Evolutionary conservation across 2,797 vertebrate species (phyloP).

Genomic region (Petrocephalus schoutedeni): DNA sequence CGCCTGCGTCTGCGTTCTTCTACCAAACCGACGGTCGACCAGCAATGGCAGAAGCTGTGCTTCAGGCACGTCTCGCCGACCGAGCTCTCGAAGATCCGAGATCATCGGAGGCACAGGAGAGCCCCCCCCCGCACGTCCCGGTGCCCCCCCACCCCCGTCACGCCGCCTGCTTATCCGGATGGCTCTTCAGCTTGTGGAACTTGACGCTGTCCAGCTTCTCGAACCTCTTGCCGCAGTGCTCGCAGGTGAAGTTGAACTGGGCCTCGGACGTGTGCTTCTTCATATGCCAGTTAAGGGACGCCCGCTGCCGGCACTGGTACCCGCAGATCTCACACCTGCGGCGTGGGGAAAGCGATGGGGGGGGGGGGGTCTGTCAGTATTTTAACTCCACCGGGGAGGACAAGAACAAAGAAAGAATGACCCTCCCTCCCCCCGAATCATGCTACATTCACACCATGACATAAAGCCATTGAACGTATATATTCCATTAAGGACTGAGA

Average conservation of each 20-base stretch:
- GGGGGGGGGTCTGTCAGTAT: too few species aligned
- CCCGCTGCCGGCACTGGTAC: slow-evolving; percentile 87
- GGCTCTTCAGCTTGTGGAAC: slow-evolving; percentile 87
- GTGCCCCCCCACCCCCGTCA: slow-evolving; percentile 45
- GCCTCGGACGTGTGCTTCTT: slow-evolving; percentile 79
- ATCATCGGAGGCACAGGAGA: background rate
- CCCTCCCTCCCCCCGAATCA: background rate
- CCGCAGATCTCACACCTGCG: slow-evolving; percentile 88
- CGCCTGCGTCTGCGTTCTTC: background rate
- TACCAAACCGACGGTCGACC: background rate
- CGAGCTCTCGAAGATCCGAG: background rate
- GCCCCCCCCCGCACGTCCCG: background rate
- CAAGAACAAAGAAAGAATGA: background rate
- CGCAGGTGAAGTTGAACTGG: slow-evolving; percentile 84
- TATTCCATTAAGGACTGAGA: background rate
- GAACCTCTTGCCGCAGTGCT: slow-evolving; percentile 81
- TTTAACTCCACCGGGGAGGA: background rate
- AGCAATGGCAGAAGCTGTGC: background rate
- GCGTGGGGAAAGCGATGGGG: background rate
- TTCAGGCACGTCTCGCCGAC: background rate
- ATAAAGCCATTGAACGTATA: background rate
- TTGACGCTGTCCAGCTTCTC: slow-evolving; percentile 88
- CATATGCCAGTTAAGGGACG: slow-evolving; percentile 95
- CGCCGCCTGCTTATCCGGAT: slow-evolving; percentile 72
- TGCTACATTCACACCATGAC: background rate